Conservation (phyloP, 35 echinoderm and acorn worm species). For the Stichopus chloronotus region DNA sequence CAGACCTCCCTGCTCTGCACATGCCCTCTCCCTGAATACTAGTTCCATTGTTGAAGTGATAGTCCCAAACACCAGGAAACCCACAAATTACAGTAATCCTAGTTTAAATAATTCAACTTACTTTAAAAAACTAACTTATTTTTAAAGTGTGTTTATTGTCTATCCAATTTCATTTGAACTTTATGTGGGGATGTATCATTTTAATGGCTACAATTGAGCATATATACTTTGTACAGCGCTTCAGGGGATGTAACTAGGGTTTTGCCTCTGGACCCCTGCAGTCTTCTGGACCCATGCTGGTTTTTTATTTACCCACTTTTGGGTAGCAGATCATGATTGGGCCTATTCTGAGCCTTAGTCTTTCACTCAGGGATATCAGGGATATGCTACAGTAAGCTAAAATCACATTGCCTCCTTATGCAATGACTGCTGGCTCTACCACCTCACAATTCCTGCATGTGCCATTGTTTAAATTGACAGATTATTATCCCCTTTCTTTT, state of each 20-base stretch:
- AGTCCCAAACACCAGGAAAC: background rate
- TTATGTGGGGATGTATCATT: background rate
- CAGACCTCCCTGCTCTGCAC: no score
- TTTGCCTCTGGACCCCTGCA: slow-evolving; percentile 12
- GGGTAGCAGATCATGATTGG: background rate
- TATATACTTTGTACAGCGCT: background rate
- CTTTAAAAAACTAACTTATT: background rate
- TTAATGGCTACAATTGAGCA: background rate
- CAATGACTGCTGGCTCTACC: no score
- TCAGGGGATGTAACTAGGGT: slow-evolving; percentile 33
- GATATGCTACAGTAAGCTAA: no score
- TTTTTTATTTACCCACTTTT: background rate
- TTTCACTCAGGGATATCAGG: no score
- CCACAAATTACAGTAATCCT: background rate
- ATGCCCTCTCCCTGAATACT: no score
- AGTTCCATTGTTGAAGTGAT: no score
- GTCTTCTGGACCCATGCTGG: slow-evolving; percentile 13
- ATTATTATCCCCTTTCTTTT: no score
- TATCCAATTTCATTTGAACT: background rate
- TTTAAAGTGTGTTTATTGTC: background rate
- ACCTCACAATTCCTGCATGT: no score
- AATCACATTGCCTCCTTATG: no score
- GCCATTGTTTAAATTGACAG: no score
- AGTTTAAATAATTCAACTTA: background rate
- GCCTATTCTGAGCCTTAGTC: no score